Evolutionary conservation across 1,140 invertebrate genomes (phyloP), one percentile per base, ranked within the genome.

Genomic region (Calycopis cecrops): DNA sequence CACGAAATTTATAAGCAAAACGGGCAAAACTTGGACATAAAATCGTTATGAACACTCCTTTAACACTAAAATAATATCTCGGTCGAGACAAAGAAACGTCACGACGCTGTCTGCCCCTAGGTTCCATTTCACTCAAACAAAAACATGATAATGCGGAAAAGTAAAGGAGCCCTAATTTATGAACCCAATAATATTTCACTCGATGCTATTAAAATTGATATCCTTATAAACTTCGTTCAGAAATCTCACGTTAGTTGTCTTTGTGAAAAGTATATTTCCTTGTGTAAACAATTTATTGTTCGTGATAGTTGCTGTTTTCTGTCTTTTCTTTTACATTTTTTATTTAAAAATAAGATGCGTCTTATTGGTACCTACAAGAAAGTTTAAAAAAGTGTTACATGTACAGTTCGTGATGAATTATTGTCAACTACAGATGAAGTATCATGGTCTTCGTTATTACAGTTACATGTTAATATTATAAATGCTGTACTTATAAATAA

Each of bases 1-100:
- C 75, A 78, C 70, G 73, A 73, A 77, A 69, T 72, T 69, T 63
- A 63, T 60, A 60, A 62, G 62, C 63, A 65, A 60, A 60, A 65
- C 66, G 52, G 58, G 56, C 64, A 67, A 62, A 62, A 65, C 59
- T 62, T 59, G 63, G 56, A 62, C 55, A 59, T 60, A 56, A 59
- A 68, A 68, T 63, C 62, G 61, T 64, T 68, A 64, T 66, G 61
- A 65, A 69, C 66, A 67, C 65, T 62, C 57, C 70, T 60, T 28
- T 61, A 63, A 55, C 58, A 68, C 69, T 69, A 69, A 71, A 69
- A 73, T 70, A 73, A 67, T 70, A 69, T 67, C 68, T 66, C 62
- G 68, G 65, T 68, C 62, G 64, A 55, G 61, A 69, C 61, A 67
- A 55, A 66, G 60, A 66, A 55, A 67, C 64, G 62, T 67, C 68